phyloP scores from a whole-genome alignment of 2,888 invertebrate genomes.

The Monoplex corrugatus region DNA sequence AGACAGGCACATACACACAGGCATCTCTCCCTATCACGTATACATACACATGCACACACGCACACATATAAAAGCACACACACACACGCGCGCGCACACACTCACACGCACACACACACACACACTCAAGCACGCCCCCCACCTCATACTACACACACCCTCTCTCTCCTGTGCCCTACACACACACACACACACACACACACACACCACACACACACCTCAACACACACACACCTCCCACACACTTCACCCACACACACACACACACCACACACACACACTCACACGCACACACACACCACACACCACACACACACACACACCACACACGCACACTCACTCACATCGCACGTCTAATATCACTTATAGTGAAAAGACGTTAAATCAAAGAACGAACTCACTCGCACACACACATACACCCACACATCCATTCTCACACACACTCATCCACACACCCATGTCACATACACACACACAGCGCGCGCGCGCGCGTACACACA shows the following conservation, averaged over 20 bases:
- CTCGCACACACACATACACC: constrained; percentile 1
- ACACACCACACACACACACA: constrained; percentile 7
- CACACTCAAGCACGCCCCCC: background rate
- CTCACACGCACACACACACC: background rate
- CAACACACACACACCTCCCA: background rate
- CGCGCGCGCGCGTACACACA: too few species aligned
- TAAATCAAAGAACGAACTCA: too few species aligned
- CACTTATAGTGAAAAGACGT: too few species aligned
- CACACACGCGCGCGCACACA: background rate
- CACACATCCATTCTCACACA: background rate
- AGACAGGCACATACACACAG: background rate
- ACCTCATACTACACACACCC: too few species aligned
- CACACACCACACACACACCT: background rate
- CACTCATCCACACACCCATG: too few species aligned
- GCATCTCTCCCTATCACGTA: background rate
- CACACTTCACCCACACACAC: constrained; percentile 11
- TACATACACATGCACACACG: too few species aligned
- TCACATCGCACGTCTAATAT: background rate
- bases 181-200: background rate
- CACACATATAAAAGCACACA: too few species aligned
- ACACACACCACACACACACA: background rate
- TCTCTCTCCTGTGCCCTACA: too few species aligned
- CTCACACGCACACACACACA: background rate
- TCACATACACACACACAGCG: too few species aligned
- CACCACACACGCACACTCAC: background rate